Evolutionary conservation across 2,888 invertebrate species (phyloP).

Genomic region (Aphodius granarius): DNA sequence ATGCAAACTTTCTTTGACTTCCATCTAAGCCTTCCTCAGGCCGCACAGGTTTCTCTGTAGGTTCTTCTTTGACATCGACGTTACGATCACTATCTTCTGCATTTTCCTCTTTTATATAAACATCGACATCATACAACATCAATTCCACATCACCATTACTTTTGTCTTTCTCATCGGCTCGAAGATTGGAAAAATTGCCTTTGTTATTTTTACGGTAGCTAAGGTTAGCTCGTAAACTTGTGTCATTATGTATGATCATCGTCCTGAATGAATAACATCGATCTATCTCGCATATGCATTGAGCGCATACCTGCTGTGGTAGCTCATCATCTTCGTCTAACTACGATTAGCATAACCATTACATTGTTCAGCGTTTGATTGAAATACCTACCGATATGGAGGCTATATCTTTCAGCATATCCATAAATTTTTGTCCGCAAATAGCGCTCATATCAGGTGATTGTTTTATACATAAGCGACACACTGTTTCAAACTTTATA

Average conservation of each 20-base stretch:
- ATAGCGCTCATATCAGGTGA: not conserved
- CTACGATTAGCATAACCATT: not conserved
- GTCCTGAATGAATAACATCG: not conserved
- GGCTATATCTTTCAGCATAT: not conserved
- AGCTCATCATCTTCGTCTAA: conserved; percentile 12
- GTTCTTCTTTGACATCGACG: too few relatives aligned
- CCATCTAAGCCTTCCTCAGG: too few relatives aligned
- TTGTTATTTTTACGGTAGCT: not conserved
- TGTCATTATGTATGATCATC: not conserved
- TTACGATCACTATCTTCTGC: too few relatives aligned
- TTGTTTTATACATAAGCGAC: not conserved
- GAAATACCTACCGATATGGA: not conserved
- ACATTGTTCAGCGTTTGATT: not conserved
- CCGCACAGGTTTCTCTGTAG: too few relatives aligned
- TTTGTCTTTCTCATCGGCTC: not conserved
- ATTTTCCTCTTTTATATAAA: not conserved
- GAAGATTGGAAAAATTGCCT: not conserved
- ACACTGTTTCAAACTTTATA: not conserved
- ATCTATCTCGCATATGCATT: not conserved
- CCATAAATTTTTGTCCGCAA: not conserved
- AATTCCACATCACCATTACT: not conserved
- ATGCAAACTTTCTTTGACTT: too few relatives aligned
- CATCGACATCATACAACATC: not conserved
- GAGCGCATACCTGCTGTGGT: conserved; percentile 3
- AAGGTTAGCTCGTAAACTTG: not conserved